Conservation (phyloP, 2,797 vertebrate genomes). For the Pseudomugil tenellus region DNA sequence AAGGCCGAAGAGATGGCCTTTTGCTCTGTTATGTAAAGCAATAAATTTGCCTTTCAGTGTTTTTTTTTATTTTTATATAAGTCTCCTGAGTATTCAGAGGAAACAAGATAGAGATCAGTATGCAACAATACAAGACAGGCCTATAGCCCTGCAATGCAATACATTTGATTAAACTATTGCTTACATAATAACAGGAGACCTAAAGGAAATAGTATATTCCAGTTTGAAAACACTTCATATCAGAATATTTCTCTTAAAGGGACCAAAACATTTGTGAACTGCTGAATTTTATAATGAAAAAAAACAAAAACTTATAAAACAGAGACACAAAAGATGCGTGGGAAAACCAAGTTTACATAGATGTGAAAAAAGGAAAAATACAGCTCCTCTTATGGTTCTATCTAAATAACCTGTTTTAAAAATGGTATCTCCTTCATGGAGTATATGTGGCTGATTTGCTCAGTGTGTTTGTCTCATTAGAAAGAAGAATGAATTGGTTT, state of each 20-base stretch:
- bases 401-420: background rate
- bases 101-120: constrained; percentile 10
- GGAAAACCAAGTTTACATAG: background rate
- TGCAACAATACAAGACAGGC: constrained; percentile 2
- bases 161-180: constrained; percentile 4
- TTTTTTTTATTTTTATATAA: constrained; percentile 17
- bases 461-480: background rate
- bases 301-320: background rate
- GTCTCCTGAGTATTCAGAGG: background rate
- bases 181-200: background rate
- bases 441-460: background rate
- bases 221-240: constrained; percentile 22
- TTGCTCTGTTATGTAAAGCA: constrained; percentile 22
- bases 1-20: constrained; percentile 41
- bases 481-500: background rate
- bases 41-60: constrained; percentile 10
- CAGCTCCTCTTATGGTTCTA: too few relatives aligned
- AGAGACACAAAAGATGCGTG: background rate
- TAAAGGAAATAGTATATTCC: constrained; percentile 11
- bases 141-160: background rate
- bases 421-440: background rate
- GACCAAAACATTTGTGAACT: constrained; percentile 3
- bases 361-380: background rate
- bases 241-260: too few relatives aligned
- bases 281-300: too few relatives aligned